phyloP scores from a whole-genome alignment of 2,888 invertebrate genomes.

The Melanchra persicariae region DNA sequence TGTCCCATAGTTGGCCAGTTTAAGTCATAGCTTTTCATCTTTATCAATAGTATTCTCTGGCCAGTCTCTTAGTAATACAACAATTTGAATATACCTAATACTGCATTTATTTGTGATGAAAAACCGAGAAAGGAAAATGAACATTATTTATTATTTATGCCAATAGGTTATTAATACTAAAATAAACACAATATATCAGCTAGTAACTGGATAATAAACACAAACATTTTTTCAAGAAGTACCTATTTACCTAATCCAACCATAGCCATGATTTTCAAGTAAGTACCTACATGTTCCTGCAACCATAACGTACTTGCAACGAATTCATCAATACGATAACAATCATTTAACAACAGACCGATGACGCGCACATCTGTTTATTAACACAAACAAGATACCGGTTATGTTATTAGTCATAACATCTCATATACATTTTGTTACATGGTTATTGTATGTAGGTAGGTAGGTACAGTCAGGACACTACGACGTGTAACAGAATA shows the following conservation, averaged over 20 bases:
- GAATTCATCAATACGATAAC: constrained; percentile 26
- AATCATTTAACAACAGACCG: constrained; percentile 26
- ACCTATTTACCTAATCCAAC: neutral
- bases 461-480: neutral
- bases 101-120: neutral
- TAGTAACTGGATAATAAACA: neutral
- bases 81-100: neutral
- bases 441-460: neutral
- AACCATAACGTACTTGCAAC: neutral
- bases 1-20: too few species aligned
- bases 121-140: neutral
- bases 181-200: neutral
- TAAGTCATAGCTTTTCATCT: too few species aligned
- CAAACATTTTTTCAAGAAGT: constrained; percentile 1
- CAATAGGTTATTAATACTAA: neutral
- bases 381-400: constrained; percentile 45
- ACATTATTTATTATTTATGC: neutral
- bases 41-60: neutral
- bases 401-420: constrained; percentile 58
- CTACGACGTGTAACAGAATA: too few species aligned
- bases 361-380: constrained; percentile 44
- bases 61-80: neutral
- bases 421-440: constrained; percentile 25
- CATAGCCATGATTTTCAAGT: neutral
- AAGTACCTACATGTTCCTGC: neutral